Percentiles rank a stretch among this genome's conserved stretches.
These are phyloP conservation scores for Drosophila lini DNA, from an alignment of 1,140 invertebrate species.

Conservation along the genomic window DNA sequence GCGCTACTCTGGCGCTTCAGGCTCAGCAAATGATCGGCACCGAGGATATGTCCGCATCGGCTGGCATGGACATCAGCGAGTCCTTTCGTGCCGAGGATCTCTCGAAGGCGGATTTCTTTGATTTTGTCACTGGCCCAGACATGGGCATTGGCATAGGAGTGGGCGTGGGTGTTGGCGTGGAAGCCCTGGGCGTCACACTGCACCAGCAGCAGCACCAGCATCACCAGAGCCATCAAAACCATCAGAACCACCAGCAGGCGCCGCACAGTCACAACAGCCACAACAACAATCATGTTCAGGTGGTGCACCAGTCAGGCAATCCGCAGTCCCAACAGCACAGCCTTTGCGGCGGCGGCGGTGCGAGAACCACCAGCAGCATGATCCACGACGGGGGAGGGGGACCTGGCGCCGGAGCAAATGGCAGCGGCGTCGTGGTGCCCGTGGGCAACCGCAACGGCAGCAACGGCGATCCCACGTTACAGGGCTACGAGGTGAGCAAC, in stretches of 20 bases:
- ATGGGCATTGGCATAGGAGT: slow-evolving; percentile 84
- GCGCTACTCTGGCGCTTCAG: slow-evolving; percentile 63
- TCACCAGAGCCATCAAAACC: slow-evolving; percentile 41
- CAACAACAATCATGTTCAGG: slow-evolving; percentile 40
- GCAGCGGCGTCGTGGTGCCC: slow-evolving; percentile 55
- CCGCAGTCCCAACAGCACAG: slow-evolving; percentile 54
- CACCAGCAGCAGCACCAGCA: slow-evolving; percentile 48
- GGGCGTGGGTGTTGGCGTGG: slow-evolving; percentile 57
- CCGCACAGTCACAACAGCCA: slow-evolving; percentile 60
- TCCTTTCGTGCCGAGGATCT: slow-evolving; percentile 90
- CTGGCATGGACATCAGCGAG: slow-evolving; percentile 91
- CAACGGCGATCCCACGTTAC: slow-evolving; percentile 78
- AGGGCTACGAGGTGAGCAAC: slow-evolving; percentile 74
- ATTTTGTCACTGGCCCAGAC: slow-evolving; percentile 92
- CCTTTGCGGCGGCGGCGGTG: slow-evolving; percentile 48
- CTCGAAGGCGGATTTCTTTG: slow-evolving; percentile 93
- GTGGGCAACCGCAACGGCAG: slow-evolving; percentile 70
- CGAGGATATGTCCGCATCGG: slow-evolving; percentile 82
- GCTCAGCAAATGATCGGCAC: slow-evolving; percentile 83
- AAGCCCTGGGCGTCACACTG: slow-evolving; percentile 42
- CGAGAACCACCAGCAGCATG: slow-evolving; percentile 65
- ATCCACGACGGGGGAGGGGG: slow-evolving; percentile 67
- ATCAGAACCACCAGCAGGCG: slow-evolving; percentile 44
- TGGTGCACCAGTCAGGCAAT: slow-evolving; percentile 50
- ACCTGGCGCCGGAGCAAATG: slow-evolving; percentile 22